A percentile compares a stretch with the other conserved stretches of the same genome.
Evolutionary conservation across 1,140 invertebrate genomes (phyloP).

Genomic region (Eupristina koningsbergeri): DNA sequence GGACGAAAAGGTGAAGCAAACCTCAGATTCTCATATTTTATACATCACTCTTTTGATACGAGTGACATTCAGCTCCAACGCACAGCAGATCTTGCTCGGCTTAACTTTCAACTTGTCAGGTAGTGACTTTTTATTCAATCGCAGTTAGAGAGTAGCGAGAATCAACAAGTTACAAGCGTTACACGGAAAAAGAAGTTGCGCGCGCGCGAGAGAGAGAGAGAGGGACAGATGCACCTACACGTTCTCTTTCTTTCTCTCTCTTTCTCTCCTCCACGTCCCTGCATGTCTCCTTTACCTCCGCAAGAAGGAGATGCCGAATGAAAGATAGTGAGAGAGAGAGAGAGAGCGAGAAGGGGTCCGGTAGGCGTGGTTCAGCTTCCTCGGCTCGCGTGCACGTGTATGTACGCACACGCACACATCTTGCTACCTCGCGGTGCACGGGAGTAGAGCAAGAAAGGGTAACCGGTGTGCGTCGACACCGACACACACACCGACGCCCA

Average conservation of each 20-base stretch:
- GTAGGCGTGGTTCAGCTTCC: conserved; percentile 63
- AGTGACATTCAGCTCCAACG: not conserved
- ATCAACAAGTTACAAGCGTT: conserved; percentile 40
- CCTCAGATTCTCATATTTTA: not conserved
- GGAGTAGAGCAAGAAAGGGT: not conserved
- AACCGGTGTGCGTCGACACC: not conserved
- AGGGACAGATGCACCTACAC: conserved; percentile 29
- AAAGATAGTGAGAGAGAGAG: conserved; percentile 11
- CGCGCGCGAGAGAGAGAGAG: too few relatives aligned
- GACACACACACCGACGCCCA: not conserved
- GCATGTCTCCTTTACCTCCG: conserved; percentile 13
- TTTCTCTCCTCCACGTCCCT: conserved; percentile 2
- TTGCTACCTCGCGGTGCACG: conserved; percentile 15
- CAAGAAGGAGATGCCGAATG: not conserved
- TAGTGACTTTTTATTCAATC: conserved; percentile 12
- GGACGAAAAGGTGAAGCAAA: not conserved
- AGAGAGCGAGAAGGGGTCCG: conserved; percentile 27
- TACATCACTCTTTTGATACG: not conserved
- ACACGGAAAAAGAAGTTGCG: conserved; percentile 19
- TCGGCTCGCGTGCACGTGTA: conserved; percentile 43
- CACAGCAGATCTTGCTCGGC: not conserved
- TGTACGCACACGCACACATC: not conserved
- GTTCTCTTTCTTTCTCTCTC: not conserved
- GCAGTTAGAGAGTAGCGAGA: conserved; percentile 28
- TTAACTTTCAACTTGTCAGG: conserved; percentile 5